These are phyloP conservation scores for Lagria hirta DNA, from an alignment of 2,888 invertebrate species.

Conservation along the genomic window DNA sequence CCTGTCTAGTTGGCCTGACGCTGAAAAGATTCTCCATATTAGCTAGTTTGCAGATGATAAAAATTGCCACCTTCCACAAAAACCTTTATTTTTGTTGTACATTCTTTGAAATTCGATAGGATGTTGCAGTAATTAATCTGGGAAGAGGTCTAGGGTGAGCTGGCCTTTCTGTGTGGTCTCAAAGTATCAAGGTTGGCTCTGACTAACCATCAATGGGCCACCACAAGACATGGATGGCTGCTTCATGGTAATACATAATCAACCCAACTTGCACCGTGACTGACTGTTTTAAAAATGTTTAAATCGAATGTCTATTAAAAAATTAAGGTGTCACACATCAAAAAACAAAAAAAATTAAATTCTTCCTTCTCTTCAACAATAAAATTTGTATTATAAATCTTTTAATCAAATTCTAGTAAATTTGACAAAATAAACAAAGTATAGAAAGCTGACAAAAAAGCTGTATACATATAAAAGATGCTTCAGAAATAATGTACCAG, in stretches of 20 bases:
- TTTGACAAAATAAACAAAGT: too few species aligned
- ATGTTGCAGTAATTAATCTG: slow-evolving; percentile 17
- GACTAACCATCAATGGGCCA: slow-evolving; percentile 21
- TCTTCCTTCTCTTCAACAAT: too few species aligned
- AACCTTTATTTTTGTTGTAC: slow-evolving; percentile 3
- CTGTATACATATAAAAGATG: too few species aligned
- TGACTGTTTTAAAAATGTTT: slow-evolving; percentile 23
- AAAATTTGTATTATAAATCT: too few species aligned
- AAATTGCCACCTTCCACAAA: not conserved
- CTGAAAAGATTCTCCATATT: too few species aligned
- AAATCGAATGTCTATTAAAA: slow-evolving; percentile 18
- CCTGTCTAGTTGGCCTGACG: too few species aligned
- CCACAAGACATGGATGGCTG: slow-evolving; percentile 19
- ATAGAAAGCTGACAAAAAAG: too few species aligned
- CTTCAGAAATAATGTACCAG: too few species aligned
- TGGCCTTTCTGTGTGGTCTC: slow-evolving; percentile 21
- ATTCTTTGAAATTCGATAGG: slow-evolving; percentile 13
- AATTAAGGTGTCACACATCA: too few species aligned
- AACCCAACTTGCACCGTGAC: slow-evolving; percentile 20
- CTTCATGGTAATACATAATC: slow-evolving; percentile 16
- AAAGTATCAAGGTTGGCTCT: slow-evolving; percentile 19
- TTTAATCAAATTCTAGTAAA: too few species aligned
- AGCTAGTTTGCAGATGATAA: too few species aligned
- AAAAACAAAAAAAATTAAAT: too few species aligned
- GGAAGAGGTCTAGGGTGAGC: slow-evolving; percentile 19